Base-by-base conservation (phyloP, 2,113 vertebrate genomes). In the Gallinago undulata region DNA sequence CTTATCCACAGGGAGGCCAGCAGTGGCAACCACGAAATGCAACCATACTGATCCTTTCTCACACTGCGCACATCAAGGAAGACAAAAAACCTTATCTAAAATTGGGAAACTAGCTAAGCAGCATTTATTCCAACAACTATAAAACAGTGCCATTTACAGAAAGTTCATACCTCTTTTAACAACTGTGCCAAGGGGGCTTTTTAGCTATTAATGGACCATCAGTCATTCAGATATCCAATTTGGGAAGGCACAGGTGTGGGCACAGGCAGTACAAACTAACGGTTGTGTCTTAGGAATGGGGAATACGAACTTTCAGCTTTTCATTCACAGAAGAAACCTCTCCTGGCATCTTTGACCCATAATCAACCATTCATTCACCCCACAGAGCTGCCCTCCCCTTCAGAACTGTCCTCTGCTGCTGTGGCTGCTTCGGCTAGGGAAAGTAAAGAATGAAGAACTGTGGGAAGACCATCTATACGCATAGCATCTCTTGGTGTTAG, bases 141-240 rank as follows among this genome's bases (percentile, higher is more conserved):
- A 84, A 96, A 68, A 2, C 57, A 77, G 25, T 89, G 76, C 33
- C 76, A 91, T 89, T 94, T 92, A 84, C 48, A 78, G 84, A 87
- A 94, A 89, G 62, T 87, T 96, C 89, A 79, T 31, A 66, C 24
- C 30, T 89, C 62, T 91, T 87, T 45, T 16, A 87, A 33, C 33
- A 78, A 4, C 64, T 72, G 51, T 89, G 57, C 39, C 57, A 75
- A 67, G 41, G 79, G 47, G 60, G 16, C 25, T 89, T 90, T 94
- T 89, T 56, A 57, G 69, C 56, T 78, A 12, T 67, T 84, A 91
- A 89, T 57, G 68, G 35, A 30, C 51, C 24, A 68, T 64, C 47
- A 51, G 23, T 35, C 84, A 72, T 19, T 92, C 47, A 87, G 47
- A 35, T 37, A 25, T 9, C 25, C 12, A 60, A 78, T 37, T 0